These are phyloP conservation scores for Crypturellus tataupa DNA, from an alignment of 2,797 vertebrate genomes.

Conservation along the genomic window DNA sequence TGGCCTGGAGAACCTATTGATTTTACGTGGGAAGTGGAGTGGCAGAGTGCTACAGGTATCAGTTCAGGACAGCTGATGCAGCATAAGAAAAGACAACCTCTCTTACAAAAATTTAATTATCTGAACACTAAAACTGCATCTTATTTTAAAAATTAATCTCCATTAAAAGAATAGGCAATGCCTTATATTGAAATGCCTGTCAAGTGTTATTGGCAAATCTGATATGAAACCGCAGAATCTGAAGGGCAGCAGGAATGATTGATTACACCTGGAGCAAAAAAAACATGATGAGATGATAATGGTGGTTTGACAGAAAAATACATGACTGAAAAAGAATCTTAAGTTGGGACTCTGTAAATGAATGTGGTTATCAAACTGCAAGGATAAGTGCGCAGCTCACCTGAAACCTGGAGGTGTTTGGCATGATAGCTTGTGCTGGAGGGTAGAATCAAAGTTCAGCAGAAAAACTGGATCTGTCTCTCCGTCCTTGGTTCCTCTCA, in stretches of 20 bases:
- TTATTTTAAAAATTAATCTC: constrained; percentile 58
- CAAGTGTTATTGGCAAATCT: constrained; percentile 30
- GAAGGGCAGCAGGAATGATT: not conserved
- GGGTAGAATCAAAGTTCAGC: not conserved
- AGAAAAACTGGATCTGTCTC: not conserved
- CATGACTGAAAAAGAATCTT: not conserved
- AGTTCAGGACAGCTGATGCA: constrained; percentile 34
- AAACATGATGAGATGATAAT: not conserved
- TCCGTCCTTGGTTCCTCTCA: not conserved
- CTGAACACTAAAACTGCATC: constrained; percentile 32
- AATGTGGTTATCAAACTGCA: not conserved
- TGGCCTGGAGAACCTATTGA: constrained; percentile 63
- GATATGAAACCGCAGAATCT: constrained; percentile 12
- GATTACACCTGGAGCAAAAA: constrained; percentile 14
- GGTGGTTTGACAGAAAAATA: not conserved
- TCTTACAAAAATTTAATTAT: constrained; percentile 65
- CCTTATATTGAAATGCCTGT: constrained; percentile 34
- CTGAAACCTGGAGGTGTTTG: not conserved
- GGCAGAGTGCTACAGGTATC: constrained; percentile 26
- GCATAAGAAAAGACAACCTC: constrained; percentile 17
- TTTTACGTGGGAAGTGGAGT: constrained; percentile 14
- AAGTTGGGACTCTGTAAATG: not conserved
- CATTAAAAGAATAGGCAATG: constrained; percentile 17
- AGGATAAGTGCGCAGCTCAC: not conserved
- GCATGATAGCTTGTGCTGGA: not conserved